Conservation (phyloP, 2,888 invertebrate genomes). For the Oasisia sp. region DNA sequence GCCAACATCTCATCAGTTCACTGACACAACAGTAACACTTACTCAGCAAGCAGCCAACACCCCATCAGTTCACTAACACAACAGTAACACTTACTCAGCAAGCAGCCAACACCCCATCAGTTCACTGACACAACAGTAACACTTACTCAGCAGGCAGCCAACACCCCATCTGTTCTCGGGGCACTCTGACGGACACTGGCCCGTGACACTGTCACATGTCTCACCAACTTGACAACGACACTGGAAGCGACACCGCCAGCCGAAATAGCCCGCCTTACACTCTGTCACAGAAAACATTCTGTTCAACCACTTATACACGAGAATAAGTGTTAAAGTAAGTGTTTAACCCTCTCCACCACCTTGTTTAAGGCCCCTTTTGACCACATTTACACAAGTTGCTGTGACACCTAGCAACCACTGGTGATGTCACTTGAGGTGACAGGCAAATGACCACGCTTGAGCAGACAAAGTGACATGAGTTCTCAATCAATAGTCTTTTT, state of each 20-base stretch:
- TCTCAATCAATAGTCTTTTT: too few relatives aligned
- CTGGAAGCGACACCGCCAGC: constrained; percentile 42
- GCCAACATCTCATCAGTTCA: too few relatives aligned
- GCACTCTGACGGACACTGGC: constrained; percentile 38
- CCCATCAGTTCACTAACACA: too few relatives aligned
- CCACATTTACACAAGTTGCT: too few relatives aligned
- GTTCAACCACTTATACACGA: neutral
- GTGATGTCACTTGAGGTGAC: too few relatives aligned
- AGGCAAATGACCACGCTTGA: too few relatives aligned
- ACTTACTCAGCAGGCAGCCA: constrained; percentile 42
- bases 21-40: too few relatives aligned
- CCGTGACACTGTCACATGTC: constrained; percentile 38
- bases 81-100: constrained; percentile 38
- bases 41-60: too few relatives aligned
- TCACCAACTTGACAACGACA: constrained; percentile 37
- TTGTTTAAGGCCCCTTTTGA: too few relatives aligned
- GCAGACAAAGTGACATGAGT: too few relatives aligned
- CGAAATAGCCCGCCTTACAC: constrained; percentile 40
- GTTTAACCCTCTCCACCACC: too few relatives aligned
- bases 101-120: constrained; percentile 41
- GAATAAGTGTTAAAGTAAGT: neutral
- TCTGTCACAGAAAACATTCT: constrained; percentile 30
- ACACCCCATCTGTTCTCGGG: constrained; percentile 37
- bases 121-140: neutral
- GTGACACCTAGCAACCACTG: too few relatives aligned